Evolutionary conservation across 2,797 vertebrate species (phyloP).

Genomic region (Mus caroli): DNA sequence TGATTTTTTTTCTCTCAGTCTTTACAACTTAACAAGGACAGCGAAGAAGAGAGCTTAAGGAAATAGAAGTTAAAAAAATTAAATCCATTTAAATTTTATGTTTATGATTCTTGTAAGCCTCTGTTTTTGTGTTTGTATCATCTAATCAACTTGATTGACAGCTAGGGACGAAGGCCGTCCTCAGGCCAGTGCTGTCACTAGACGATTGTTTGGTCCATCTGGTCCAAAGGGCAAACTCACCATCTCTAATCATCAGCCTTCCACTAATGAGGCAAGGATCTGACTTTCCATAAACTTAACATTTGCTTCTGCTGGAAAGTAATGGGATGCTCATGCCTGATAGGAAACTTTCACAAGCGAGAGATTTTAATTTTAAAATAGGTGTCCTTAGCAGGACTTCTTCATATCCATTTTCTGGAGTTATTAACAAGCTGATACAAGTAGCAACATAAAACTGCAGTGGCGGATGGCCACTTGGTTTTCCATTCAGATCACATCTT

Average conservation of each 20-base stretch:
- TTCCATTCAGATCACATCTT: conserved; percentile 45
- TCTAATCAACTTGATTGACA: not conserved
- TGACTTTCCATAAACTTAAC: not conserved
- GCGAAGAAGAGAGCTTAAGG: not conserved
- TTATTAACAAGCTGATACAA: conserved; percentile 20
- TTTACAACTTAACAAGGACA: not conserved
- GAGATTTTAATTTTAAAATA: conserved; percentile 62
- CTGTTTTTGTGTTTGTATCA: not conserved
- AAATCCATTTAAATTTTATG: not conserved
- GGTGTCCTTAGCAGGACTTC: not conserved
- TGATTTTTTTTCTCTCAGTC: conserved; percentile 47
- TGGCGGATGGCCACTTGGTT: conserved; percentile 29
- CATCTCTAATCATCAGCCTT: conserved; percentile 17
- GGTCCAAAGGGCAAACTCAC: conserved; percentile 3
- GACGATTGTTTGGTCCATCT: not conserved
- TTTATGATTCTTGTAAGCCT: not conserved
- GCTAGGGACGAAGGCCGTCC: not conserved
- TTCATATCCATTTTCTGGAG: conserved; percentile 15
- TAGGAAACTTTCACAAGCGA: conserved; percentile 20
- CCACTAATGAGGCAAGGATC: conserved; percentile 42
- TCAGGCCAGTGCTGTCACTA: not conserved
- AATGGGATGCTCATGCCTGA: not conserved
- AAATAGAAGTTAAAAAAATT: not conserved
- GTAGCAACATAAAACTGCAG: not conserved
- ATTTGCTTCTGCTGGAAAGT: conserved; percentile 38